phyloP scores from a whole-genome alignment of 1,140 invertebrate genomes.

The Cydia pomonella region DNA sequence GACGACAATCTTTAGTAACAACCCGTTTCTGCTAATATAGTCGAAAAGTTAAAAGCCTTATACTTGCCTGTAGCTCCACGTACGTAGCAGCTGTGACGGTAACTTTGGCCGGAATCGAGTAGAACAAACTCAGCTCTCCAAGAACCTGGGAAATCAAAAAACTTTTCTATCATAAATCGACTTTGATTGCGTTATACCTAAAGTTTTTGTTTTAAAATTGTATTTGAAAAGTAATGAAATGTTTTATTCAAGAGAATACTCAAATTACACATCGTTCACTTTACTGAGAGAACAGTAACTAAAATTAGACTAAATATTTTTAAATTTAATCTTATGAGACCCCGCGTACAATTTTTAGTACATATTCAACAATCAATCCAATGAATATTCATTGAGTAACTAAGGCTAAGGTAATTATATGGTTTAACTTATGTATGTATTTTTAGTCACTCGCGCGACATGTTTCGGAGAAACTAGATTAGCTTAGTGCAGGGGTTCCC shows the following conservation, averaged over 20 bases:
- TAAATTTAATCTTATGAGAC: neutral
- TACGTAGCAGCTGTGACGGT: constrained; percentile 74
- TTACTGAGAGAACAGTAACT: neutral
- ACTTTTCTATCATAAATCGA: constrained; percentile 2
- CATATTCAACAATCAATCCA: no score
- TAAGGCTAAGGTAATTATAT: no score
- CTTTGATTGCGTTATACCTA: neutral
- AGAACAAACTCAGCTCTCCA: constrained; percentile 72
- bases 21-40: neutral
- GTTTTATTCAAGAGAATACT: neutral
- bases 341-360: neutral
- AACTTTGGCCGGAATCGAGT: constrained; percentile 73
- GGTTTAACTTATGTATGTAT: no score
- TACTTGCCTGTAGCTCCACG: constrained; percentile 68
- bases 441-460: no score
- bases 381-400: no score
- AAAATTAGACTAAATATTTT: neutral
- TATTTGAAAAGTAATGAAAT: neutral
- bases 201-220: neutral
- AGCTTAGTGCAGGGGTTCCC: no score
- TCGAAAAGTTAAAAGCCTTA: constrained; percentile 34
- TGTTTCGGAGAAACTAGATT: no score
- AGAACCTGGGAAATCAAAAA: constrained; percentile 58
- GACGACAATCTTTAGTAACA: no score
- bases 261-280: neutral